Base-by-base conservation (phyloP, 2,888 invertebrate species). In the Odiellus spinosus region DNA sequence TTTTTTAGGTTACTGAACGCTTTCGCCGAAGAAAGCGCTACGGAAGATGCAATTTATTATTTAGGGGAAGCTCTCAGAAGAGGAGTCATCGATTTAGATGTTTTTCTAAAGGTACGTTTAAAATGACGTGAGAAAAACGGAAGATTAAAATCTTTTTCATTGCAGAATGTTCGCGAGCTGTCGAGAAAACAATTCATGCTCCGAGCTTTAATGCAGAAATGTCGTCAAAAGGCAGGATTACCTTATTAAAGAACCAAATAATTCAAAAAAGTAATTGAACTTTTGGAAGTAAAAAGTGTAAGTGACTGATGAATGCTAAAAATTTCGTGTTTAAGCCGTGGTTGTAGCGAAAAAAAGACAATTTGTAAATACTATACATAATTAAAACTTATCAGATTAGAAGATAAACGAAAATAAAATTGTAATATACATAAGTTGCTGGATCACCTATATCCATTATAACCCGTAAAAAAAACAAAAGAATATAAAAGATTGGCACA, bases 31-130 rank as follows among this genome's bases (percentile, higher is more conserved):
- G 98, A 98, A 71, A 90, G 95, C 53, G 93, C 98, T 14, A 77
- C 87, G 45, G 96, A 98, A 71, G 98, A 98, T 73, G 87, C 93
- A 51, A 91, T 98, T 63, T 99, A 96, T 66, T 93, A 91, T 64
- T 78, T 99, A 69, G 93, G 93, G 8, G 91, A 95, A 71, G 93
- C 90, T 10, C 68, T 96, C 51, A 76, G 91, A 53, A 80, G 84
- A 58, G 82, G 84, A 52, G 86, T 88, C 6, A 86, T 99, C 61
- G 93, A 93, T 70, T 71, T 96, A 61, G 95, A 98, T 63, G 82
- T 85, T 46, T 98, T 95, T 71, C 74, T 98, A 59, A 93, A 93
- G 62, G 70, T 71, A 58, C 48, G 38, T 42, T 38, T 26, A 8
- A 26, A 26, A 26, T 26, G 26, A 26, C 4, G 4, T 26, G 5